Evolutionary conservation across 1,140 invertebrate genomes (phyloP), one percentile per base, ranked within the genome.

Genomic region (Drosophila jambulina): DNA sequence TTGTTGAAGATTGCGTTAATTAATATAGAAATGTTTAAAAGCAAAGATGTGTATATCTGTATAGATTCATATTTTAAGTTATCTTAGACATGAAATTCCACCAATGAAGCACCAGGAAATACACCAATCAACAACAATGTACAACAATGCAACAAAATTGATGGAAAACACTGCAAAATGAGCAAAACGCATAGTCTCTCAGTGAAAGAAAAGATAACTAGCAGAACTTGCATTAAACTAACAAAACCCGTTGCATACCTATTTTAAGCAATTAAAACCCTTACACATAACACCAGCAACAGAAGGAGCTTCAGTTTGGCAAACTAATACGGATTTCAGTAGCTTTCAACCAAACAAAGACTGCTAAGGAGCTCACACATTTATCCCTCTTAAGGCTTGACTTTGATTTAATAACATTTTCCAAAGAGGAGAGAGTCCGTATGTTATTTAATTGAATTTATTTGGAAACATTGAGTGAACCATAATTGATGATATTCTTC

Each of bases 371-470:
- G 29, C 27, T 21, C 12, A 34, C n/a, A 21, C n/a, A 23, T 54
- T 17, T n/a, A 56, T 23, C 21, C 34, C 4, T 38, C 34, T 56
- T 38, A 38, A 32, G 15, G 9, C 53, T 56, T 23, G 34, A 36
- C 32, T 54, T 54, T 54, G 32, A 21, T 54, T 54, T 36, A 54
- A 54, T 36, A 36, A 36, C 29, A 53, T 34, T 53, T 34, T 29
- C 48, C 48, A 19, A 49, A 1, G 25, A 6, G 48, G 2, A 23
- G 19, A 10, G 1, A 36, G 51, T 15, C 19, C 32, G 3, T 54
- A 36, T 36, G 32, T 38, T 56, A 56, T 56, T 56, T 56, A 25
- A 38, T 56, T 56, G 17, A 23, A 56, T 54, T 54, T 54, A 23
- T 54, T 54, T 54, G n/a, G 2, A 8, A 36, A 36, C 32, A 36